phyloP scores from a whole-genome alignment of 2,888 invertebrate species.

The Pachycephus smyrnensis region DNA sequence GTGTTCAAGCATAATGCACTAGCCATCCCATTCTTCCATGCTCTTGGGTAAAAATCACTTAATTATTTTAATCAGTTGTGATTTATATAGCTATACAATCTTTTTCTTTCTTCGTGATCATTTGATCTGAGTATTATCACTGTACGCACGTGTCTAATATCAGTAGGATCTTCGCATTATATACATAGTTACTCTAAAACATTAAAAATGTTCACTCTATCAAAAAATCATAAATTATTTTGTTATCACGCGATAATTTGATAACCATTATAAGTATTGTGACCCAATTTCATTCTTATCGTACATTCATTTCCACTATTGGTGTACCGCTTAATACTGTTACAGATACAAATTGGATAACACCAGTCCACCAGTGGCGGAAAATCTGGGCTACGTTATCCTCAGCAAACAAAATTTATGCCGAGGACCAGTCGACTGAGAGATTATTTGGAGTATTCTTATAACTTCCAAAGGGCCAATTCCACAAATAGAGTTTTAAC shows the following conservation, averaged over 20 bases:
- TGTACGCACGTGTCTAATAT: too few relatives aligned
- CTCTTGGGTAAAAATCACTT: slow-evolving; percentile 73
- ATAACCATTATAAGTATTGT: too few relatives aligned
- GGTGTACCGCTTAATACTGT: slow-evolving; percentile 34
- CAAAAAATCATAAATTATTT: too few relatives aligned
- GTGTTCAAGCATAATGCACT: slow-evolving; percentile 82
- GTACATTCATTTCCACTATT: slow-evolving; percentile 12
- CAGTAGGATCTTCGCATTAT: too few relatives aligned
- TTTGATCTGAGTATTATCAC: too few relatives aligned
- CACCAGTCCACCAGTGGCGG: slow-evolving; percentile 71
- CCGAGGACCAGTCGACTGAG: not conserved
- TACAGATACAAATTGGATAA: slow-evolving; percentile 76
- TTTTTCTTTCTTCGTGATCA: too few relatives aligned
- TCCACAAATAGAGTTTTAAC: too few relatives aligned
- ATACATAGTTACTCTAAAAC: too few relatives aligned
- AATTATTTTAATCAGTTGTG: not conserved
- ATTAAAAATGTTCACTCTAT: too few relatives aligned
- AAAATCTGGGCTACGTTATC: slow-evolving; percentile 56
- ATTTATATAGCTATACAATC: not conserved
- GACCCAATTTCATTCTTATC: slow-evolving; percentile 6
- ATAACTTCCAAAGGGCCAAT: too few relatives aligned
- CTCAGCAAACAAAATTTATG: slow-evolving; percentile 51
- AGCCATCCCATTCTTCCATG: slow-evolving; percentile 80
- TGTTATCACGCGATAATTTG: too few relatives aligned
- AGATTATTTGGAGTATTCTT: not conserved